Base-by-base conservation (phyloP, 2,113 vertebrate genomes). In the Pithys albifrons region DNA sequence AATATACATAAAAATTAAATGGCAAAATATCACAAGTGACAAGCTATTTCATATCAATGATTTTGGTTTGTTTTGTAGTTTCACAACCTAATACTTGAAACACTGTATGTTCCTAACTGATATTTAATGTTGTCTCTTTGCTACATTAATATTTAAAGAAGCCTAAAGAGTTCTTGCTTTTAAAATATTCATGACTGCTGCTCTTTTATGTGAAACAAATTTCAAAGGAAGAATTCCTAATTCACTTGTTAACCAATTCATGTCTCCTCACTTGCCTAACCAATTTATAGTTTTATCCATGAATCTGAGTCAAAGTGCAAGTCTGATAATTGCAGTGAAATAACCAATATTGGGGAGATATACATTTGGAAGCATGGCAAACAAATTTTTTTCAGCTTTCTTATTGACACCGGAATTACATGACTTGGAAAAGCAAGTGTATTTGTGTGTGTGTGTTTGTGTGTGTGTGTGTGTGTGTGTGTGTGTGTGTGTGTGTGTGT, bases 91-190 rank as follows among this genome's bases (percentile, higher is more conserved):
- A 46, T 79, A 39, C 29, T 94, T 76, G 76, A 81, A 95, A 80
- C 24, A 69, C 35, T 84, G 5, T 69, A 64, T 67, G 57, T 86
- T 78, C 46, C 37, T 93, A 88, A 74, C 24, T 64, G 73, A 82
- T 95, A 93, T 76, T 94, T 92, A 89, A 86, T 92, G 79, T 78
- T 94, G 19, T 76, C 55, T 97, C 91, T 94, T 91, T 93, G 80
- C 52, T 76, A 46, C 43, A 94, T 97, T 93, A 95, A 97, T 95
- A 91, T 91, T 97, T 97, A 96, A 97, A 93, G 62, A 85, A 95
- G 54, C 19, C 71, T 93, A 93, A 96, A 94, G 69, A 96, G 85
- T 88, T 48, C 79, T 95, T 72, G 24, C 46, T 79, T 96, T 75
- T 64, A 91, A 97, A 97, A 92, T 91, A 96, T 95, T 95, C 65